Evolutionary conservation across 1,140 invertebrate species (phyloP).

Genomic region (Cepaea nemoralis): DNA sequence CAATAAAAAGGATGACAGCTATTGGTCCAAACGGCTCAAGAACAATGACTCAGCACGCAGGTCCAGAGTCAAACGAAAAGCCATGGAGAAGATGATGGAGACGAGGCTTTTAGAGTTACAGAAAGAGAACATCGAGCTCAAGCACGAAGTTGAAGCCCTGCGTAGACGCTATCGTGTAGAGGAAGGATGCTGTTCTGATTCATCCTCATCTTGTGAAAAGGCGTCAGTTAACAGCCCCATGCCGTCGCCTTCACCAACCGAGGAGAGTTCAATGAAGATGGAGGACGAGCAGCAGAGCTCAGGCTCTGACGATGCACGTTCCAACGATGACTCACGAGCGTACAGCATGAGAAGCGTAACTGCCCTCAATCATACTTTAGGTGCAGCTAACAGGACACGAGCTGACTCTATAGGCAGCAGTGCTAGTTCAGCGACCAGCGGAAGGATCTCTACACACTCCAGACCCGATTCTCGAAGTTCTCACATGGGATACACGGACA

Average conservation of each 20-base stretch:
- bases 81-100: constrained; percentile 52
- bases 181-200: background rate
- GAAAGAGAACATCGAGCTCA: constrained; percentile 53
- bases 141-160: constrained; percentile 47
- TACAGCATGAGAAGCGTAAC: background rate
- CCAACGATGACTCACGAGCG: constrained; percentile 6
- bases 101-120: constrained; percentile 45
- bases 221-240: background rate
- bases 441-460: background rate
- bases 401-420: background rate
- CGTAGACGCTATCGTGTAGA: constrained; percentile 31
- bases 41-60: constrained; percentile 57
- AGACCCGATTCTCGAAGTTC: background rate
- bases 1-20: constrained; percentile 51
- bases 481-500: background rate
- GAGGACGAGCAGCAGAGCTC: constrained; percentile 36
- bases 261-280: background rate
- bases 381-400: background rate
- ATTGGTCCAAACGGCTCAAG: constrained; percentile 57
- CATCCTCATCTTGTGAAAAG: background rate
- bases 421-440: background rate
- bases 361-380: background rate
- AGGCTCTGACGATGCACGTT: constrained; percentile 29
- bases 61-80: constrained; percentile 55
- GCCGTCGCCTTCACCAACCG: background rate